Conservation (phyloP, 2,888 invertebrate genomes). For the Nineta flava region DNA sequence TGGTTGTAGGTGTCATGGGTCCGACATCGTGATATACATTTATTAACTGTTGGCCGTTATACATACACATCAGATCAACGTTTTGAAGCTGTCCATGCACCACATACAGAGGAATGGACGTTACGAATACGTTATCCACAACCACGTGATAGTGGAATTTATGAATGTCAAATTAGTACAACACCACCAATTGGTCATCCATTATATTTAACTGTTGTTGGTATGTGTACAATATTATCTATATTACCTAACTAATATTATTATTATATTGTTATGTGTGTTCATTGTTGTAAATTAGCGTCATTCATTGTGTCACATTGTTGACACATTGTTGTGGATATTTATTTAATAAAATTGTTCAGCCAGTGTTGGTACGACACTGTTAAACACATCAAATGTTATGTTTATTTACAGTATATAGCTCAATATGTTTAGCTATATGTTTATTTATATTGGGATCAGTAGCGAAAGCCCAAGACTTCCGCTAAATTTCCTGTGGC, state of each 20-base stretch:
- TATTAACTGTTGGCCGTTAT: slow-evolving; percentile 56
- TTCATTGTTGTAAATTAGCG: not conserved
- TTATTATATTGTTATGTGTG: not conserved
- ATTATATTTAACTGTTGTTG: slow-evolving; percentile 66
- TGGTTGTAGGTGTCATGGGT: slow-evolving; percentile 58
- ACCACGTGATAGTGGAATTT: slow-evolving; percentile 58
- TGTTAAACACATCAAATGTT: no score
- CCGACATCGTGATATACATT: slow-evolving; percentile 56
- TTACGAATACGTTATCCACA: slow-evolving; percentile 60
- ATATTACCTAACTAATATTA: not conserved
- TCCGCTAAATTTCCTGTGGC: no score
- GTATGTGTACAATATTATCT: slow-evolving; percentile 35
- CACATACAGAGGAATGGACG: slow-evolving; percentile 78
- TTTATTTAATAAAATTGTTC: no score
- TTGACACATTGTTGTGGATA: no score
- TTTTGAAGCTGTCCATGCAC: slow-evolving; percentile 72
- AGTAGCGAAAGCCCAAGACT: no score
- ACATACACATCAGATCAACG: slow-evolving; percentile 73
- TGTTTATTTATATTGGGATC: no score
- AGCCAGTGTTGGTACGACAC: no score
- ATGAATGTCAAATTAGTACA: slow-evolving; percentile 84
- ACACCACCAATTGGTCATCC: slow-evolving; percentile 77
- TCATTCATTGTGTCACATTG: no score
- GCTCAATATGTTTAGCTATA: no score
- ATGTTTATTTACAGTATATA: no score